phyloP scores from a whole-genome alignment of 92 coral and sea anemone genomes.

The Zoanthus sansibaricus region DNA sequence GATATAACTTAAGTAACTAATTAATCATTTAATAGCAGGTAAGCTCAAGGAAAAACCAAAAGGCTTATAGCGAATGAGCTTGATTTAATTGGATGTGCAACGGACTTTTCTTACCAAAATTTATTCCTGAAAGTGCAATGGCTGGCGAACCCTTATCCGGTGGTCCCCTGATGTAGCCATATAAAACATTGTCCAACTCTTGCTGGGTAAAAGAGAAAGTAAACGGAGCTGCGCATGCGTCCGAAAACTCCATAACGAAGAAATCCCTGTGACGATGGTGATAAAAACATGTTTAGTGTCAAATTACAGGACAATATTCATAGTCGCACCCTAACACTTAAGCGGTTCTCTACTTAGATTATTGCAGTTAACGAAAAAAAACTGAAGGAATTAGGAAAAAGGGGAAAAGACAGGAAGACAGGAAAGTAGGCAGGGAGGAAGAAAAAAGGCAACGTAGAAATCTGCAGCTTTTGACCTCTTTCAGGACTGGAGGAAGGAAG shows the following conservation, averaged over 20 bases:
- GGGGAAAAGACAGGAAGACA: too few species aligned
- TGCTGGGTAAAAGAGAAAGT: slow-evolving; percentile 84
- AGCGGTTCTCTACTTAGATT: too few species aligned
- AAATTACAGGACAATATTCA: background rate
- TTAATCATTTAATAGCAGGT: too few species aligned
- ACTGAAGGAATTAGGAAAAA: too few species aligned
- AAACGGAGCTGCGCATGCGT: slow-evolving; percentile 61
- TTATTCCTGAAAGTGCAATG: slow-evolving; percentile 90
- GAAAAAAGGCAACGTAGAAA: background rate
- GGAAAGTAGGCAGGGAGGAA: too few species aligned
- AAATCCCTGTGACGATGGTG: background rate
- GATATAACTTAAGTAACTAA: too few species aligned
- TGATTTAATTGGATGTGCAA: too few species aligned
- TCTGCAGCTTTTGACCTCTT: too few species aligned
- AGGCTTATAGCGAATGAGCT: too few species aligned
- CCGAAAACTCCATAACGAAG: slow-evolving; percentile 65
- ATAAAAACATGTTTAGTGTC: background rate
- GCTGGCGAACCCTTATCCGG: slow-evolving; percentile 78
- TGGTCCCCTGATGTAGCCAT: slow-evolving; percentile 89
- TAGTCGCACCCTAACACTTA: too few species aligned
- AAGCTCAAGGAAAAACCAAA: too few species aligned
- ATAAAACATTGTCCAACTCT: slow-evolving; percentile 92
- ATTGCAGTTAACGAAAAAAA: too few species aligned
- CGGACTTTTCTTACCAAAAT: slow-evolving; percentile 59
- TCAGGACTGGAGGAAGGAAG: background rate